phyloP scores from a whole-genome alignment of 2,888 invertebrate genomes.

The Drosophila colorata region DNA sequence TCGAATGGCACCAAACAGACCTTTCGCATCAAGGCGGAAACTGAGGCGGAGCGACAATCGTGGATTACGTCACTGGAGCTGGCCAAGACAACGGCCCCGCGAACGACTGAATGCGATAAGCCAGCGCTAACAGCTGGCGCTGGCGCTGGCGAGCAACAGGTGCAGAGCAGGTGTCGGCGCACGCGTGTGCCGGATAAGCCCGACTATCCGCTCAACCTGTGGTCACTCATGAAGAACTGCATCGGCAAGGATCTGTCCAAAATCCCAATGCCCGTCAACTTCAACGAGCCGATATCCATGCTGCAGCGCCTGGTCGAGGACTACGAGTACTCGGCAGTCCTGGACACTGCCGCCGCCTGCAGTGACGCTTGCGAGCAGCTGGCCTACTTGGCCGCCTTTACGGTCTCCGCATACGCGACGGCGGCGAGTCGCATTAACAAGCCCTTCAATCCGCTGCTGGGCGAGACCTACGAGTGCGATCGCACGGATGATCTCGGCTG shows the following conservation, averaged over 20 bases:
- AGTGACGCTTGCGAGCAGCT: conserved; percentile 96
- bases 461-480: conserved; percentile 99
- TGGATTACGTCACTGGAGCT: conserved; percentile 99
- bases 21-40: conserved; percentile 93
- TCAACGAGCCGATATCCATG: conserved; percentile 99
- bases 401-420: conserved; percentile 96
- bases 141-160: background rate
- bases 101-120: conserved; percentile 89
- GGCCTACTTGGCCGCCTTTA: conserved; percentile 98
- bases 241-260: conserved; percentile 99
- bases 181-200: conserved; percentile 95
- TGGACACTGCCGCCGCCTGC: conserved; percentile 95
- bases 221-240: conserved; percentile 99
- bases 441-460: conserved; percentile 98
- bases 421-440: conserved; percentile 95
- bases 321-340: conserved; percentile 96
- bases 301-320: conserved; percentile 98
- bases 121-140: conserved; percentile 45
- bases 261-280: conserved; percentile 99
- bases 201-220: conserved; percentile 96
- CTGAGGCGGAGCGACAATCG: conserved; percentile 97
- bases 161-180: conserved; percentile 87
- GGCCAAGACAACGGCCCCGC: conserved; percentile 89
- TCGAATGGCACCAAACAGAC: conserved; percentile 99
- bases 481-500: conserved; percentile 97